Evolutionary conservation across 2,113 vertebrate species (phyloP), one percentile per base, ranked within the genome.

Genomic region (Xiphias gladius): DNA sequence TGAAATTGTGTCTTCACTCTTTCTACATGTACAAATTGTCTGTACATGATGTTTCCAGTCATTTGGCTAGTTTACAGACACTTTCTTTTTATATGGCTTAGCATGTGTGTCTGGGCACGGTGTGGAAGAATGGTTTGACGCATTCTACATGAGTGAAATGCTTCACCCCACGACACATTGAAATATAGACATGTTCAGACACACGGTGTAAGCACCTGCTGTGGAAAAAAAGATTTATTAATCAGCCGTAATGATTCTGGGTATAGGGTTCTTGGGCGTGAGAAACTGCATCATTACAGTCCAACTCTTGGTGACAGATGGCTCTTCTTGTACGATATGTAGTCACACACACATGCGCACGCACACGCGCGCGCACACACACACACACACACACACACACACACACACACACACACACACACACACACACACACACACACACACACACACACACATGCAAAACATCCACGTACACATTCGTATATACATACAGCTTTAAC

Each of bases 241-340:
- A 90, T 79, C 67, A 81, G 35, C 67, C 30, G 30, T 67, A 32
- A 57, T 79, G 71, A 72, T 59, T 87, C 46, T 48, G 71, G 87
- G 72, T 83, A 58, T 79, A 52, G 19, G 54, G 68, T 68, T 73
- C 84, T 62, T 17, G 30, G 61, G 58, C 52, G 59, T 84, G 86
- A 86, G 71, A 84, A 86, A 74, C 55, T 83, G 64, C 70, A 65
- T 73, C 70, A 78, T 79, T 73, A 20, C 67, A 28, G 52, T 83
- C 68, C 79, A 84, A 54, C 32, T 76, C 62, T 32, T 69, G 55
- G 46, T 73, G 76, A 85, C 76, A 86, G 70, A 86, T 66, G 43
- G 32, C 62, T 75, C 19, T 2, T 26, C 65, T 43, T 61, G 59
- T 83, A 52, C 16, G 7, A 16, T 1, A 32, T 69, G 59, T 39